phyloP scores from a whole-genome alignment of 2,797 vertebrate genomes.

The Pterois miles region DNA sequence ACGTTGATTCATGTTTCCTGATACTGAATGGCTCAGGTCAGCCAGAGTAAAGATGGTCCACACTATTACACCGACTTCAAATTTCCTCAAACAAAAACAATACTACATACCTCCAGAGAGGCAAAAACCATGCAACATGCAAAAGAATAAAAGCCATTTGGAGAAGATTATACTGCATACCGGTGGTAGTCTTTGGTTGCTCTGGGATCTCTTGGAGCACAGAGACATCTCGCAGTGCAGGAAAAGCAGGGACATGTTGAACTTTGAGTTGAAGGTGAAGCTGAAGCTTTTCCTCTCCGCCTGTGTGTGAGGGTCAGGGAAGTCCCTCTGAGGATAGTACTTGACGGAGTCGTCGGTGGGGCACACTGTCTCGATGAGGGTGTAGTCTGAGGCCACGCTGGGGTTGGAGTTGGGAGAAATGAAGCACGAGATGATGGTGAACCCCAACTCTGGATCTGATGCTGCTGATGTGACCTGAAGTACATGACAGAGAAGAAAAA shows the following conservation, averaged over 20 bases:
- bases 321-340: slow-evolving; percentile 81
- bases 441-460: slow-evolving; percentile 87
- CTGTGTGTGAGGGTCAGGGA: slow-evolving; percentile 73
- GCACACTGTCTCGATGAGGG: slow-evolving; percentile 95
- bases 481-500: slow-evolving; percentile 8
- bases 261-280: slow-evolving; percentile 90
- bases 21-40: slow-evolving; percentile 30
- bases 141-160: not conserved
- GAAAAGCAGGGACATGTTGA: slow-evolving; percentile 88
- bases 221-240: slow-evolving; percentile 93
- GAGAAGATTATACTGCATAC: slow-evolving; percentile 72
- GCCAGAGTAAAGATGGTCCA: slow-evolving; percentile 31
- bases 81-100: slow-evolving; percentile 28
- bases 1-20: slow-evolving; percentile 51
- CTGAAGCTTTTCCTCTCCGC: slow-evolving; percentile 89
- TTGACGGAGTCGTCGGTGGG: slow-evolving; percentile 90
- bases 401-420: slow-evolving; percentile 89
- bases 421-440: slow-evolving; percentile 92
- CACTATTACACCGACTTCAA: not conserved
- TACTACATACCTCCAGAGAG: not conserved
- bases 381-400: slow-evolving; percentile 82
- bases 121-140: slow-evolving; percentile 4
- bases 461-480: slow-evolving; percentile 89
- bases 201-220: slow-evolving; percentile 83
- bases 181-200: slow-evolving; percentile 79